These are phyloP conservation scores for Meliscaeva auricollis DNA, from an alignment of 2,888 invertebrate genomes.

Conservation along the genomic window DNA sequence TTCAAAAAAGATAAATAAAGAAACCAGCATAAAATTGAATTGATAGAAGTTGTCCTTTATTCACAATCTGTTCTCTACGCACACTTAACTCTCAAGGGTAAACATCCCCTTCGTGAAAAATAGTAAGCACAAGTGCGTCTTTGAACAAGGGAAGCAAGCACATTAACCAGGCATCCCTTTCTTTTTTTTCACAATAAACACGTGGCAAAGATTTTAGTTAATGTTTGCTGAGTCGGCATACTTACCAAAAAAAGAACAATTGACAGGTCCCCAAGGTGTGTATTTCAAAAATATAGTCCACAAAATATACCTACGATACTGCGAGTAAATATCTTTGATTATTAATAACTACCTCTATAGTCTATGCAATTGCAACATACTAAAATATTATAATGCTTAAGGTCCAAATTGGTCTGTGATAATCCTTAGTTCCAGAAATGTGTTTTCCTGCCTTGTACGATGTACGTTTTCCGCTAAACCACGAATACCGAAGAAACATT, in stretches of 20 bases:
- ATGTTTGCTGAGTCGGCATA: slow-evolving; percentile 14
- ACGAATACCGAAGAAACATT: too few relatives aligned
- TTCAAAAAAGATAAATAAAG: slow-evolving; percentile 18
- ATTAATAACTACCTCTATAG: too few relatives aligned
- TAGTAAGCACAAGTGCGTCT: slow-evolving; percentile 47
- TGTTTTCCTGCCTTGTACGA: too few relatives aligned
- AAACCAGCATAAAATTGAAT: slow-evolving; percentile 32
- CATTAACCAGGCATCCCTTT: slow-evolving; percentile 43
- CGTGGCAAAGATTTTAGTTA: slow-evolving; percentile 54
- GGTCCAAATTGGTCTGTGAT: too few relatives aligned
- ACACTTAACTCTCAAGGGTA: slow-evolving; percentile 46
- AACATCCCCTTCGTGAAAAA: slow-evolving; percentile 37
- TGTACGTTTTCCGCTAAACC: too few relatives aligned
- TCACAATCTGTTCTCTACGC: slow-evolving; percentile 48
- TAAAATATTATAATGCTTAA: too few relatives aligned
- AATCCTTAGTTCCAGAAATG: too few relatives aligned
- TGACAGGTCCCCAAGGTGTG: slow-evolving; percentile 30
- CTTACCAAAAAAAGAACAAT: neutral
- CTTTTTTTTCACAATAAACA: slow-evolving; percentile 55
- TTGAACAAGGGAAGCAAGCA: slow-evolving; percentile 29
- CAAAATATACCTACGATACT: neutral
- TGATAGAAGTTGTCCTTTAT: slow-evolving; percentile 40
- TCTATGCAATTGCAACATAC: too few relatives aligned
- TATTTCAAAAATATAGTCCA: neutral
- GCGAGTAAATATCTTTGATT: too few relatives aligned